phyloP scores from a whole-genome alignment of 2,888 invertebrate species.

The Merodon equestris region DNA sequence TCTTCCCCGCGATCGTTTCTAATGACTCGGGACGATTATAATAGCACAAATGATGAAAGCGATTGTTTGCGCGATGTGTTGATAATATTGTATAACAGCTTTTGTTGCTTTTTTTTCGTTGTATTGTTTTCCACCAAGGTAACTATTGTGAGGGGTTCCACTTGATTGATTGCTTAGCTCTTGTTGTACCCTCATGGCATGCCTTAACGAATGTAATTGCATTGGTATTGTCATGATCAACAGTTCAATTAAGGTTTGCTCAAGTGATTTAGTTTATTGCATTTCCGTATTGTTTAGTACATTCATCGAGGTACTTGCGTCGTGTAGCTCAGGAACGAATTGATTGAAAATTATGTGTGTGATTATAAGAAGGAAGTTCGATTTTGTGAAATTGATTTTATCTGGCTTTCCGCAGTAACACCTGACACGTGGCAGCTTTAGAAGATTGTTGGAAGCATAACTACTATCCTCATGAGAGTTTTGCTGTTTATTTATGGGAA shows the following conservation, averaged over 20 bases:
- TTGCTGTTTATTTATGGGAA: too few species aligned
- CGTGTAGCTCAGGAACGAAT: conserved; percentile 15
- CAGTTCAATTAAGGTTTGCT: conserved; percentile 62
- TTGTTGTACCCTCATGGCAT: not conserved
- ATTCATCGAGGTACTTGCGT: not conserved
- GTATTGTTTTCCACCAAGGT: conserved; percentile 33
- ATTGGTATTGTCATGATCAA: conserved; percentile 38
- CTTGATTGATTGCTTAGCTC: conserved; percentile 35
- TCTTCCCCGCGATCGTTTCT: too few species aligned
- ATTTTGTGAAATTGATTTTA: too few species aligned
- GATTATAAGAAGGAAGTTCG: not conserved
- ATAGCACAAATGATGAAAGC: too few species aligned
- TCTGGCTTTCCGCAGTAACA: too few species aligned
- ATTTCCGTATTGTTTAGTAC: conserved; percentile 45
- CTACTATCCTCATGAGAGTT: too few species aligned
- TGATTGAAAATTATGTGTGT: conserved; percentile 14
- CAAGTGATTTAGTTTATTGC: conserved; percentile 60
- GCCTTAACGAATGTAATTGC: conserved; percentile 9
- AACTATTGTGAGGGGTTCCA: conserved; percentile 37
- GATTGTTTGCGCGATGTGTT: conserved; percentile 15
- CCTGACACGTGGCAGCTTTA: too few species aligned
- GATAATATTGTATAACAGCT: not conserved
- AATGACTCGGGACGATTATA: too few species aligned
- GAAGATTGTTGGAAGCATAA: too few species aligned
- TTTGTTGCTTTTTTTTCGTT: conserved; percentile 3